phyloP scores from a whole-genome alignment of 2,888 invertebrate genomes.

The Brachyptera putata region DNA sequence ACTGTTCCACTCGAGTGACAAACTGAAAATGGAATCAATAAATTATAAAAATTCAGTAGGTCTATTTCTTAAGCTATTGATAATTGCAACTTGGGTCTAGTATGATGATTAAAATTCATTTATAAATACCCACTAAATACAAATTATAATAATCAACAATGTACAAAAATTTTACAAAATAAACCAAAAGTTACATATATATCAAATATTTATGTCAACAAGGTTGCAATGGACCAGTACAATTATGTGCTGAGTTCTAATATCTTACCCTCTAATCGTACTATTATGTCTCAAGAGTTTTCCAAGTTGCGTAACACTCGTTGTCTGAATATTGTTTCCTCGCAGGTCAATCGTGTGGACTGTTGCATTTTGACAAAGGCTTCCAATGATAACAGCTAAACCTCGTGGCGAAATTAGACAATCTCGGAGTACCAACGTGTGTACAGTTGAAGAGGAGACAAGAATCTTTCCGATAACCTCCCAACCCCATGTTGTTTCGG shows the following conservation, averaged over 20 bases:
- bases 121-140: no score
- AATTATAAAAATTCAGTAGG: no score
- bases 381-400: constrained; percentile 40
- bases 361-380: constrained; percentile 41
- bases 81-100: no score
- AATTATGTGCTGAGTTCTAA: no score
- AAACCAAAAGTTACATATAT: no score
- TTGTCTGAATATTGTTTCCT: constrained; percentile 44
- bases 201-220: no score
- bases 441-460: constrained; percentile 41
- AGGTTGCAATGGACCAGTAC: no score
- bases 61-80: no score
- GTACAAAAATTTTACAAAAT: no score
- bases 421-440: constrained; percentile 42
- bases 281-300: constrained; percentile 41
- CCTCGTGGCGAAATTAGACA: constrained; percentile 44
- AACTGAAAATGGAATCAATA: constrained; percentile 28
- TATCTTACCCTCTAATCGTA: no score
- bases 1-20: constrained; percentile 45
- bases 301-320: constrained; percentile 41
- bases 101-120: no score
- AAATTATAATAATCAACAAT: no score
- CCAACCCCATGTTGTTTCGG: constrained; percentile 41
- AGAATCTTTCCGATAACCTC: constrained; percentile 43
- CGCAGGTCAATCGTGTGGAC: constrained; percentile 42